Evolutionary conservation across 1,140 invertebrate genomes (phyloP).

Genomic region (Neoseiulus cucumeris): DNA sequence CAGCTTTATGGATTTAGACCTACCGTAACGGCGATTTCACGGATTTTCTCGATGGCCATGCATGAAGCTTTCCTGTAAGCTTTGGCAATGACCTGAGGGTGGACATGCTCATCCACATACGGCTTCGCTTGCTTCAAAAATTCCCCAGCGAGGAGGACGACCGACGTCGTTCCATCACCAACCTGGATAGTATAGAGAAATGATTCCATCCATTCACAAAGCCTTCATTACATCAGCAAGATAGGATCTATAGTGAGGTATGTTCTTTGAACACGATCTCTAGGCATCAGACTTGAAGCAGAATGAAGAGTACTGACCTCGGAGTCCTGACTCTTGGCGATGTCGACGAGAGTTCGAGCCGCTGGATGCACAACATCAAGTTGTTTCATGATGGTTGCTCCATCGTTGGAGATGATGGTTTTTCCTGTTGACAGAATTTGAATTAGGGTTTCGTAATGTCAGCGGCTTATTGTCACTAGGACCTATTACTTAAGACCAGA

Average conservation of each 20-base stretch:
- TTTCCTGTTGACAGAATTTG: constrained; percentile 38
- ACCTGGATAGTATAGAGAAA: constrained; percentile 38
- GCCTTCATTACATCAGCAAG: too few species aligned
- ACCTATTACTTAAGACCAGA: too few species aligned
- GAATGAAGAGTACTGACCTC: constrained; percentile 45
- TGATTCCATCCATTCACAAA: too few species aligned
- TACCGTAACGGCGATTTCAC: constrained; percentile 54
- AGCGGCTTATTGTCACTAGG: too few species aligned
- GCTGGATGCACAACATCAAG: constrained; percentile 94
- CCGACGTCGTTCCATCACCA: constrained; percentile 92
- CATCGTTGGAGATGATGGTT: constrained; percentile 96
- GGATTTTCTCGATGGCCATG: constrained; percentile 31
- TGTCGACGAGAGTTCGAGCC: constrained; percentile 90
- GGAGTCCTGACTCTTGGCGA: constrained; percentile 96
- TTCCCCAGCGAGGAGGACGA: constrained; percentile 84
- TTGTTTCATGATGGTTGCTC: constrained; percentile 93
- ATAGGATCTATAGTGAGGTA: too few species aligned
- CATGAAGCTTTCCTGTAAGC: constrained; percentile 59
- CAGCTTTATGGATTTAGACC: constrained; percentile 24
- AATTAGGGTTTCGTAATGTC: too few species aligned
- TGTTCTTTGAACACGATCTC: too few species aligned
- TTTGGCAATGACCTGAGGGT: constrained; percentile 74
- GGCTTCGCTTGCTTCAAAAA: constrained; percentile 85
- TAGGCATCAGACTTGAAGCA: too few species aligned
- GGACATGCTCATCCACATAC: constrained; percentile 90